Percentiles rank a stretch among this genome's conserved stretches.
Evolutionary conservation across 2,113 vertebrate genomes (phyloP).

Genomic region (Forbesichthys papilliferus): DNA sequence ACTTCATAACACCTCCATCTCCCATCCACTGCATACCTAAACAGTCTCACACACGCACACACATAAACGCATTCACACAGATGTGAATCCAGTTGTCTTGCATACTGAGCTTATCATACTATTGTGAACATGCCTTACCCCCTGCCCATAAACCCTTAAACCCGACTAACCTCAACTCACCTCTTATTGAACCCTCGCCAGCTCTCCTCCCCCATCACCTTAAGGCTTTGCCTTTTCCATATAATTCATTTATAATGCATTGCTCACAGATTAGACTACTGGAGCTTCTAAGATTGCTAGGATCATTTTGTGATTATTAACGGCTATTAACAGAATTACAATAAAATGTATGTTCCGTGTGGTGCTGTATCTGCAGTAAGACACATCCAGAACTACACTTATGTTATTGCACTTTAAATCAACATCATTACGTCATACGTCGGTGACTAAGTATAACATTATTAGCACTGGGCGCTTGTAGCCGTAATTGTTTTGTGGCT

Average conservation of each 20-base stretch:
- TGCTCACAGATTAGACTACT: slow-evolving; percentile 44
- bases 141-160: neutral
- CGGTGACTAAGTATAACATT: too few relatives aligned
- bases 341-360: too few relatives aligned
- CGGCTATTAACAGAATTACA: too few relatives aligned
- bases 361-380: too few relatives aligned
- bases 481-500: too few relatives aligned
- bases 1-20: neutral
- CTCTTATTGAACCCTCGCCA: slow-evolving; percentile 53
- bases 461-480: too few relatives aligned
- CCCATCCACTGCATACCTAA: slow-evolving; percentile 9
- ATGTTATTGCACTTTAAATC: too few relatives aligned
- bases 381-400: too few relatives aligned
- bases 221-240: slow-evolving; percentile 44
- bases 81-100: neutral
- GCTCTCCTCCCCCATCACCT: slow-evolving; percentile 46
- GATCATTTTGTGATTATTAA: too few relatives aligned
- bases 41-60: neutral
- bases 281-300: slow-evolving; percentile 12
- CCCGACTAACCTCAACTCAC: slow-evolving; percentile 42
- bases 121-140: neutral
- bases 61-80: neutral
- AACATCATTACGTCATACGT: too few relatives aligned
- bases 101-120: neutral
- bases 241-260: slow-evolving; percentile 44